phyloP scores from a whole-genome alignment of 2,888 invertebrate species.

The Dasysyrphus albostriatus region DNA sequence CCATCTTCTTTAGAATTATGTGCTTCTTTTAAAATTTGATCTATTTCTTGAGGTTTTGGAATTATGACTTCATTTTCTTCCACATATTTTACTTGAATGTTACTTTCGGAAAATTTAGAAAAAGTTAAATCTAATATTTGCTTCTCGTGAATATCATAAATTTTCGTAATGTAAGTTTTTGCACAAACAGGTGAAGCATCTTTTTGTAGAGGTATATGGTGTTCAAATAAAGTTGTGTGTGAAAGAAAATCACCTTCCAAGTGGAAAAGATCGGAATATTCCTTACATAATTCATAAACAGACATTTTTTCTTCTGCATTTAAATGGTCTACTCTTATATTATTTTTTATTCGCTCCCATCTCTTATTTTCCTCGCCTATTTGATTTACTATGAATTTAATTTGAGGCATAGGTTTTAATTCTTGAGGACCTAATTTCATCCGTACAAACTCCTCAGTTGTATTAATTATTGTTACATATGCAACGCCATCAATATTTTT shows the following conservation, averaged over 20 bases:
- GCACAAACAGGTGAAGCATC: constrained; percentile 7
- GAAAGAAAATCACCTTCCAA: constrained; percentile 12
- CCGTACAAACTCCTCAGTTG: constrained; percentile 32
- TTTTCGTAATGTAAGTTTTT: too few relatives aligned
- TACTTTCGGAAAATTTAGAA: too few relatives aligned
- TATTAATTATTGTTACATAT: constrained; percentile 29
- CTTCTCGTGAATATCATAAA: too few relatives aligned
- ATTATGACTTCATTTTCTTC: too few relatives aligned
- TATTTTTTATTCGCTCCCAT: constrained; percentile 17
- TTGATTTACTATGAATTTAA: constrained; percentile 9
- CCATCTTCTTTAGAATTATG: too few relatives aligned
- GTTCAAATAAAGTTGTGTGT: constrained; percentile 19
- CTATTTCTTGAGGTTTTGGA: too few relatives aligned
- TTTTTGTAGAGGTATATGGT: constrained; percentile 38
- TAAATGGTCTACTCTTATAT: constrained; percentile 34
- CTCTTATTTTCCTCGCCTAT: constrained; percentile 5
- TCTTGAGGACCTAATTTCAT: constrained; percentile 24
- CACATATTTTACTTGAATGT: too few relatives aligned
- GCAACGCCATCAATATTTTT: constrained; percentile 18
- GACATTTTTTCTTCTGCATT: constrained; percentile 28
- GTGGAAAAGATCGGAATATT: constrained; percentile 22
- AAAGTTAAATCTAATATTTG: too few relatives aligned
- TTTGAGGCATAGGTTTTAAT: constrained; percentile 29
- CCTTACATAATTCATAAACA: constrained; percentile 23
- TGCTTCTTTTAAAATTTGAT: too few relatives aligned